Conservation (phyloP, 2,888 invertebrate genomes). For the Chesias legatella region DNA sequence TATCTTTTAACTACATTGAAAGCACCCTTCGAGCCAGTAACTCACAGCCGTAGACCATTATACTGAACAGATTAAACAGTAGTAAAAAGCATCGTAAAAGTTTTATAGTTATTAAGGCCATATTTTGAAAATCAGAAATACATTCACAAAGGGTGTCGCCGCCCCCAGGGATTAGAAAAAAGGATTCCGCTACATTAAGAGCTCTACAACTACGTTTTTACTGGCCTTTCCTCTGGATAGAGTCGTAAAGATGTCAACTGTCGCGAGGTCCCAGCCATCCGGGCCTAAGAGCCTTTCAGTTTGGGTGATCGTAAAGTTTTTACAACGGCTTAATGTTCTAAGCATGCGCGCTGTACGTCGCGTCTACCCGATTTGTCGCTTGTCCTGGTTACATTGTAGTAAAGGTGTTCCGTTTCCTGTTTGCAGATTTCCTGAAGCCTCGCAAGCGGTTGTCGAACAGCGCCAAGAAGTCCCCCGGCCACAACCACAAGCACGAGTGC, state of each 20-base stretch:
- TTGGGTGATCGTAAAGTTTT: slow-evolving; percentile 54
- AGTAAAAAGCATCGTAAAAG: slow-evolving; percentile 70
- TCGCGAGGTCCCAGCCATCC: slow-evolving; percentile 49
- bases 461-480: slow-evolving; percentile 74
- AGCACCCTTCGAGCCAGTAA: slow-evolving; percentile 47
- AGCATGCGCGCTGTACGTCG: slow-evolving; percentile 15
- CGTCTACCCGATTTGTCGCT: slow-evolving; percentile 9
- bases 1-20: slow-evolving; percentile 30
- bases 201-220: slow-evolving; percentile 52
- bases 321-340: slow-evolving; percentile 24
- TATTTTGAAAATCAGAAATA: slow-evolving; percentile 67
- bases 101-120: slow-evolving; percentile 64
- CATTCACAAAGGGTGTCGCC: slow-evolving; percentile 58
- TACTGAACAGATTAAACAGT: slow-evolving; percentile 72
- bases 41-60: slow-evolving; percentile 52
- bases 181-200: slow-evolving; percentile 56
- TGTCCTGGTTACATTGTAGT: slow-evolving; percentile 5
- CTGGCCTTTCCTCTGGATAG: slow-evolving; percentile 52
- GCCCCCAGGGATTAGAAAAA: slow-evolving; percentile 53
- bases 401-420: slow-evolving; percentile 33
- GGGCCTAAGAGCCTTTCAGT: slow-evolving; percentile 57
- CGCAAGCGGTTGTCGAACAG: slow-evolving; percentile 80
- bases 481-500: slow-evolving; percentile 68
- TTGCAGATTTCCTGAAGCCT: slow-evolving; percentile 85
- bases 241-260: slow-evolving; percentile 62